Evolutionary conservation across 1,140 invertebrate genomes (phyloP), one percentile per base, ranked within the genome.

Genomic region (Armadillidium nasatum): DNA sequence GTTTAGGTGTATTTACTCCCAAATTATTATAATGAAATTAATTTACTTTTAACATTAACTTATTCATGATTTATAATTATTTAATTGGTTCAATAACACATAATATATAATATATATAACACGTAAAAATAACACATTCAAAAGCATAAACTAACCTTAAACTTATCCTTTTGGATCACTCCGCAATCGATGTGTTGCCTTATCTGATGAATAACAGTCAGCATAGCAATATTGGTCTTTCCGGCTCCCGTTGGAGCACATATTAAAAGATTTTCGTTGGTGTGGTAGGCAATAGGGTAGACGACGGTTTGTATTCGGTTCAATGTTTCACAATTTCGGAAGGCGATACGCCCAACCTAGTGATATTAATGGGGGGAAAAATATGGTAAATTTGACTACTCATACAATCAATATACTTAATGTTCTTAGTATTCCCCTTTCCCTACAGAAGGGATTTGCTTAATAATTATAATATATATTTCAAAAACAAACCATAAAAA

Each of bases 211-310:
- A 98, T 87, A 60, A 99, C 91, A 7, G 94, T 89, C 19, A 99
- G 86, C 87, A 99, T 89, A 0, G 98, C 98, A 77, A 99, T 95
- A 85, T 99, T 99, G 0, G 98, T 99, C 87, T 99, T 99, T 72
- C 95, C 96, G 6, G 96, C 95, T 21, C 96, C 96, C 0, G 96
- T 98, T 0, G 96, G 96, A 0, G 96, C 96, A 86, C 95, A 97
- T 77, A 98, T 94, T 7, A 99, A 85, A 82, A 99, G 87, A 85
- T 99, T 99, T 83, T 99, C 95, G 85, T 98, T 97, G 10, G 94
- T 95, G 82, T 94, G 90, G 86, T 98, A 99, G 0, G 98, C 98
- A 3, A 94, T 89, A 68, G 95, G 89, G 86, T 93, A 99, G 0
- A 99, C 97, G 71, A 98, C 91, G 0, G 94, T 94, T 84, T 99